A percentile compares a stretch with the other conserved stretches of the same genome.
Conservation (phyloP, 2,113 vertebrate species). For the Cephalopholis sonnerati region DNA sequence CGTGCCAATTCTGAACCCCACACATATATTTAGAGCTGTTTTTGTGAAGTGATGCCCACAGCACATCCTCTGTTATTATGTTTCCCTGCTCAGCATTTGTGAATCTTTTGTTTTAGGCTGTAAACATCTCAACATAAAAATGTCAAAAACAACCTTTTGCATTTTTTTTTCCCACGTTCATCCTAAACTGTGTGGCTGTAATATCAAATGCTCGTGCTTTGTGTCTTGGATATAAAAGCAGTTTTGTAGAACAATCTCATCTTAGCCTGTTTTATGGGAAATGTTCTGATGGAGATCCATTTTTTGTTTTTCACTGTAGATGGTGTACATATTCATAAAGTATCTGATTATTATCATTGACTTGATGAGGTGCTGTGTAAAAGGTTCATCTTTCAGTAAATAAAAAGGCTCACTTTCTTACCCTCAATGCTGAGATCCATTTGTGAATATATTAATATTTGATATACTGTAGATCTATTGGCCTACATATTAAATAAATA, state of each 20-base stretch:
- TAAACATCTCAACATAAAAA: neutral
- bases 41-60: slow-evolving; percentile 7
- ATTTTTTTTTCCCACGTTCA: slow-evolving; percentile 7
- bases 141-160: neutral
- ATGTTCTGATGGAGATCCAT: neutral
- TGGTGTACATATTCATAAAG: slow-evolving; percentile 4
- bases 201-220: neutral
- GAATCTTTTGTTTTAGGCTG: slow-evolving; percentile 3
- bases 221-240: neutral
- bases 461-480: neutral
- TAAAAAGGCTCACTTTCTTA: neutral
- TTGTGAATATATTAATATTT: neutral
- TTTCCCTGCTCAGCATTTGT: slow-evolving; percentile 26
- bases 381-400: neutral
- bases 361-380: neutral
- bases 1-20: slow-evolving; percentile 20
- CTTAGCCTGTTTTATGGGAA: neutral
- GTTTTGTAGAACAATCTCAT: neutral
- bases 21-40: slow-evolving; percentile 39
- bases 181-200: neutral
- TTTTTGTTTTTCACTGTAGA: neutral
- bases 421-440: neutral
- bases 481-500: too few relatives aligned
- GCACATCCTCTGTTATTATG: slow-evolving; percentile 20
- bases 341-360: neutral